Evolutionary conservation across 2,888 invertebrate species (phyloP).

Genomic region (Parelbella ahira): DNA sequence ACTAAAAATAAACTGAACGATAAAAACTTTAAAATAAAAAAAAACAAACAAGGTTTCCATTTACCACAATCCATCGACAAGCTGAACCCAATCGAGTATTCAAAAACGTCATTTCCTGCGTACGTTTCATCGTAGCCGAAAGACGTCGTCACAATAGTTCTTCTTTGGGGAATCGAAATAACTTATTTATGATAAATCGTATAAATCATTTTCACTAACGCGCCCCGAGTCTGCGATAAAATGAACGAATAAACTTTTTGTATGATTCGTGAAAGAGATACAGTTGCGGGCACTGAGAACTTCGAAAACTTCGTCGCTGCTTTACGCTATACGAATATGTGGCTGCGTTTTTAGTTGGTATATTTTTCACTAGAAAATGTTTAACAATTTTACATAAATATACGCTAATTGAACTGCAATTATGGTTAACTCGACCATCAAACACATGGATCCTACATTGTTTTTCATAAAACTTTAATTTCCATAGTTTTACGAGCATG

Average conservation of each 20-base stretch:
- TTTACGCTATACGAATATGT: slow-evolving; percentile 23
- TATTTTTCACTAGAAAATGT: too few species aligned
- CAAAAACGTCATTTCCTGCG: slow-evolving; percentile 19
- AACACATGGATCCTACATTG: too few species aligned
- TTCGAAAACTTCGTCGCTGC: slow-evolving; percentile 27
- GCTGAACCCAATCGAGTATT: slow-evolving; percentile 1
- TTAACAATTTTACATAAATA: too few species aligned
- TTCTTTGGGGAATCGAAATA: slow-evolving; percentile 63
- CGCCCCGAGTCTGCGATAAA: slow-evolving; percentile 66
- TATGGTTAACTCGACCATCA: too few species aligned
- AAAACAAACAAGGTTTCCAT: too few species aligned
- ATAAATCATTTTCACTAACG: slow-evolving; percentile 77
- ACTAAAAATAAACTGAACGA: too few species aligned
- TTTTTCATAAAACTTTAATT: too few species aligned
- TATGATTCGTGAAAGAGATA: slow-evolving; percentile 72
- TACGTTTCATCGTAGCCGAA: slow-evolving; percentile 9
- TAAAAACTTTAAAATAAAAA: too few species aligned
- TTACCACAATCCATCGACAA: too few species aligned
- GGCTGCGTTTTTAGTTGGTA: slow-evolving; percentile 26
- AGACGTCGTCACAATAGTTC: slow-evolving; percentile 47
- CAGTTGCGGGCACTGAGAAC: slow-evolving; percentile 38
- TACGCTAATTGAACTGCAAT: too few species aligned
- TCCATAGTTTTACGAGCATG: too few species aligned
- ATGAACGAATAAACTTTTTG: slow-evolving; percentile 74
- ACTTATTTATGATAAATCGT: slow-evolving; percentile 78